Conservation (phyloP, 1,140 invertebrate species). For the Drosophila repletoides region DNA sequence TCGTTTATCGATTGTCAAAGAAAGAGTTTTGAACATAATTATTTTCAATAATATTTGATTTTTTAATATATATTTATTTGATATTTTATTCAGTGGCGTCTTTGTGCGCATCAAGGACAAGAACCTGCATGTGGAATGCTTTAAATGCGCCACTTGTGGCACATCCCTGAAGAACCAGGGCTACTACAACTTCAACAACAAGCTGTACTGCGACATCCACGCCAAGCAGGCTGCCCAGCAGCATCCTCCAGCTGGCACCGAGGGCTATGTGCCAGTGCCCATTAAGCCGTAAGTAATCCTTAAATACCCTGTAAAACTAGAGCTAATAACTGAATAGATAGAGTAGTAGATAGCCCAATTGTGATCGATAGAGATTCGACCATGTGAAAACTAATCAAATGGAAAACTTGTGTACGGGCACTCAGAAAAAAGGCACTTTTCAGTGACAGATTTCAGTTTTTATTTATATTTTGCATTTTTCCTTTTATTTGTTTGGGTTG, state of each 20-base stretch:
- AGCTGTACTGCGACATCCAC: conserved; percentile 98
- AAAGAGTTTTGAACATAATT: neutral
- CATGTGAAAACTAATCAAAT: neutral
- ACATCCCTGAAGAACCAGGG: conserved; percentile 97
- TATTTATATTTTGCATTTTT: neutral
- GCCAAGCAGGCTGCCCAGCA: conserved; percentile 94
- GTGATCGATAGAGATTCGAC: too few species aligned
- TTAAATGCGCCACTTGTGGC: conserved; percentile 97
- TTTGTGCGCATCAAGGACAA: conserved; percentile 98
- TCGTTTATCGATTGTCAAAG: neutral
- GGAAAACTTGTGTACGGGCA: neutral
- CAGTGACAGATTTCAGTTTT: too few species aligned
- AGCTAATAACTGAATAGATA: too few species aligned
- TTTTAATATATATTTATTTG: neutral
- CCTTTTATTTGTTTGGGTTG: conserved; percentile 14
- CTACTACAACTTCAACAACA: conserved; percentile 97
- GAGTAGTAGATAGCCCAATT: too few species aligned
- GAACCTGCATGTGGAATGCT: conserved; percentile 97
- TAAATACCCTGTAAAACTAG: conserved; percentile 15
- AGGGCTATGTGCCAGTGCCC: conserved; percentile 88
- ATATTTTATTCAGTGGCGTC: conserved; percentile 88
- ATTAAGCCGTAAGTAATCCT: conserved; percentile 89
- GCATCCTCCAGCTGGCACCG: conserved; percentile 89
- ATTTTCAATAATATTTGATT: neutral
- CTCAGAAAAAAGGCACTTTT: too few species aligned